Percentiles rank a stretch among this genome's conserved stretches.
phyloP scores from a whole-genome alignment of 2,113 vertebrate species.

The Quiscalus mexicanus region DNA sequence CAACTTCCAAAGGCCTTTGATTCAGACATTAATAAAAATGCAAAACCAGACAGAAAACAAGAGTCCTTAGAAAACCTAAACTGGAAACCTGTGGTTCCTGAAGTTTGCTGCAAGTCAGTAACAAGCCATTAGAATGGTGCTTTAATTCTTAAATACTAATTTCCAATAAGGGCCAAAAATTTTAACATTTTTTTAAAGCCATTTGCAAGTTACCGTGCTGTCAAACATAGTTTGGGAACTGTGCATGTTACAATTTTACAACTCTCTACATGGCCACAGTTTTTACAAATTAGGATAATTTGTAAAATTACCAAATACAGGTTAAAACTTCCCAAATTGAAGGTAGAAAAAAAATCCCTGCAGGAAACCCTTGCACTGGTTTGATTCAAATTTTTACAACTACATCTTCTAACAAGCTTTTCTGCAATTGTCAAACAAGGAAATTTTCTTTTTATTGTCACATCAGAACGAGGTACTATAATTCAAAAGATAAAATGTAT shows the following conservation, averaged over 20 bases:
- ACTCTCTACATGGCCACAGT: neutral
- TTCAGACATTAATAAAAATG: neutral
- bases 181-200: neutral
- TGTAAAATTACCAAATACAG: neutral
- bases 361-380: neutral
- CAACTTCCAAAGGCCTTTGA: conserved; percentile 10
- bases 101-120: neutral
- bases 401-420: neutral
- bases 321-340: neutral
- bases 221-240: neutral
- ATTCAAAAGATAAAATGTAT: neutral
- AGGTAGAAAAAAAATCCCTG: neutral
- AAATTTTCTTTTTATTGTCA: neutral
- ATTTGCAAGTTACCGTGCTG: accelerated
- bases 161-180: neutral
- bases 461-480: neutral
- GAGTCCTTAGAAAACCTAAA: neutral
- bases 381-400: neutral
- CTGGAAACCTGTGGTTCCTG: neutral
- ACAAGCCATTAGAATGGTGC: neutral
- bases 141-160: neutral
- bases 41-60: neutral
- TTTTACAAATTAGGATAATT: neutral
- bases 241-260: neutral
- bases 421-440: neutral